Percentiles rank a stretch among this genome's conserved stretches.
Conservation (phyloP, 2,113 vertebrate species). For the Zeus faber region DNA sequence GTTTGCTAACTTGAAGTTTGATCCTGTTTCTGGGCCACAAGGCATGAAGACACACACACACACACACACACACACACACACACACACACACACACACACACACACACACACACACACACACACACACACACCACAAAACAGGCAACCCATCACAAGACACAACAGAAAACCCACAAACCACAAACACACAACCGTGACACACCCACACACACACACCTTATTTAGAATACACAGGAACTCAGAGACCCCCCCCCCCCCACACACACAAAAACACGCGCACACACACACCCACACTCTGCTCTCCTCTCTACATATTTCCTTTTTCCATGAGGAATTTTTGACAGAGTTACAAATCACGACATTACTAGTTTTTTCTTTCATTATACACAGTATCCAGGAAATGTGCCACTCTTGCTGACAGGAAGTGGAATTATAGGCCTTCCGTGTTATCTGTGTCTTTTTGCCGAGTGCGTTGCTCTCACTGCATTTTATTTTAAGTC, state of each 20-base stretch:
- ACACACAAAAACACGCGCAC: conserved; percentile 12
- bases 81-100: conserved; percentile 12
- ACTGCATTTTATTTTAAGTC: conserved; percentile 19
- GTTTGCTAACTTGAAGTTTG: conserved; percentile 58
- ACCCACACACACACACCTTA: conserved; percentile 8
- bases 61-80: not conserved
- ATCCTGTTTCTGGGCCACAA: conserved; percentile 58
- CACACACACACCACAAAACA: conserved; percentile 39
- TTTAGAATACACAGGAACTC: not conserved
- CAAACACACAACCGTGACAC: conserved; percentile 27
- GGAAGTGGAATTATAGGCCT: conserved; percentile 47
- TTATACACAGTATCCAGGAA: conserved; percentile 53
- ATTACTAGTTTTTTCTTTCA: conserved; percentile 29
- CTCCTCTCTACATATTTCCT: too few relatives aligned
- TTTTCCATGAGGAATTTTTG: too few relatives aligned
- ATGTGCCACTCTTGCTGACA: conserved; percentile 58
- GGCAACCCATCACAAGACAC: too few relatives aligned
- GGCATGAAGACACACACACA: conserved; percentile 25
- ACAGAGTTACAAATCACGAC: too few relatives aligned
- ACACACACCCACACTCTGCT: too few relatives aligned
- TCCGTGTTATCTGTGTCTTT: too few relatives aligned
- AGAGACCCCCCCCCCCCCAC: conserved; percentile 10
- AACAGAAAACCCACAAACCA: conserved; percentile 37
- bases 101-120: conserved; percentile 9
- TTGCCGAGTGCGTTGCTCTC: conserved; percentile 10